phyloP scores from a whole-genome alignment of 30 jellyfish, hydroid and myxozoan species.

The Euphysa ruthae region DNA sequence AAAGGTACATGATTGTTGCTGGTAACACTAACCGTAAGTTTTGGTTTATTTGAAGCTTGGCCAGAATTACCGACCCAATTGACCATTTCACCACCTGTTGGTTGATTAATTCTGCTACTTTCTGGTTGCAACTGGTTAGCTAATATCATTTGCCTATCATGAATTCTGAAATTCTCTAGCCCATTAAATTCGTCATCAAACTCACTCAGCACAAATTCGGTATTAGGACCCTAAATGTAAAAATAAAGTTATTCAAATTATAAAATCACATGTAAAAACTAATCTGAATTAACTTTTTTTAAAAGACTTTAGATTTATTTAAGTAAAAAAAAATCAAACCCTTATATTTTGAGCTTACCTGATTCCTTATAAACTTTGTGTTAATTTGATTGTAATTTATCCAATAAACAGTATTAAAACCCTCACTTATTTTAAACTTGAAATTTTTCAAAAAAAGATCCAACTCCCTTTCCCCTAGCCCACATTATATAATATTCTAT shows the following conservation, averaged over 20 bases:
- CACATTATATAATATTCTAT: no score
- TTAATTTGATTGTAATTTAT: no score
- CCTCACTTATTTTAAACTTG: no score
- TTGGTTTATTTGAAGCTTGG: constrained; percentile 58
- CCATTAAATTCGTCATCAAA: neutral
- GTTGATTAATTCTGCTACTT: neutral
- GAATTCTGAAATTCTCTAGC: neutral
- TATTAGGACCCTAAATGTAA: constrained; percentile 7
- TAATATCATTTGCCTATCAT: constrained; percentile 1
- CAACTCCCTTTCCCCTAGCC: no score
- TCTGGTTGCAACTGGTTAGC: neutral
- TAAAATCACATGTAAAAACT: no score
- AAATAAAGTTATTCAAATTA: neutral
- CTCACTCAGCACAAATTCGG: constrained; percentile 1
- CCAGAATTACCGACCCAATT: constrained; percentile 70
- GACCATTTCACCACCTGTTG: constrained; percentile 54
- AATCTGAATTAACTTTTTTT: no score
- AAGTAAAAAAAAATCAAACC: no score
- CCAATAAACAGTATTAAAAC: no score
- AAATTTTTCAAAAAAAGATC: no score
- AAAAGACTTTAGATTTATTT: no score
- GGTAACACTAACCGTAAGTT: constrained; percentile 63
- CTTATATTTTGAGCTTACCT: no score
- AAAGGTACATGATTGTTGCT: constrained; percentile 67
- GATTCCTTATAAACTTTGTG: no score